Conservation (phyloP, 2,888 invertebrate species). For the Sarcophaga carnaria region DNA sequence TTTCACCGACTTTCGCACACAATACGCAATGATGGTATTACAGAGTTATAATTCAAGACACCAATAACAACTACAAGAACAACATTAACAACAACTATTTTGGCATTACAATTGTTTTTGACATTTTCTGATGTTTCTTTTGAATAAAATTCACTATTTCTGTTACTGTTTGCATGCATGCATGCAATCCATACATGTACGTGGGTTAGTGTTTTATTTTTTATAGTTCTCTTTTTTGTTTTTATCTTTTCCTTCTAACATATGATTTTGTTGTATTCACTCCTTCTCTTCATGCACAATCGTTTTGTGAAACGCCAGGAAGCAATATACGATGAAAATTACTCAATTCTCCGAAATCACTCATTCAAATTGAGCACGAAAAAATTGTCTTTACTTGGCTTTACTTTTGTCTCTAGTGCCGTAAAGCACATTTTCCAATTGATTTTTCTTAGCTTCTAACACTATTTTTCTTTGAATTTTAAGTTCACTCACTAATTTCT, state of each 20-base stretch:
- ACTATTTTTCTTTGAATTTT: background rate
- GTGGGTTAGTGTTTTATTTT: constrained; percentile 3
- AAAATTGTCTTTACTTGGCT: constrained; percentile 26
- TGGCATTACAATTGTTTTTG: constrained; percentile 35
- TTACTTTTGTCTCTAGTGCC: constrained; percentile 44
- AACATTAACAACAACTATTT: constrained; percentile 9
- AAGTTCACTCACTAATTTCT: background rate
- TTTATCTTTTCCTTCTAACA: constrained; percentile 54
- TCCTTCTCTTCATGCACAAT: background rate
- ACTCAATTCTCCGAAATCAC: constrained; percentile 54
- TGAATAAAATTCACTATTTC: constrained; percentile 30
- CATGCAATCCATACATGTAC: background rate
- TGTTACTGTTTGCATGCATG: constrained; percentile 18
- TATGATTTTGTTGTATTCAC: constrained; percentile 44
- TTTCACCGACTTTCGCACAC: background rate
- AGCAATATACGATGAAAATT: constrained; percentile 28
- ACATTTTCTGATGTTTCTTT: constrained; percentile 57
- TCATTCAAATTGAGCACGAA: constrained; percentile 50
- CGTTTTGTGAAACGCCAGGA: background rate
- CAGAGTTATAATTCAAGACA: background rate
- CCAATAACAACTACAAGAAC: too few relatives aligned
- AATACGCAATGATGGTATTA: constrained; percentile 17
- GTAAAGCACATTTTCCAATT: constrained; percentile 44
- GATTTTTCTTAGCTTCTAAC: background rate
- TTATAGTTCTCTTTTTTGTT: constrained; percentile 51